These are phyloP conservation scores for Latrodectus elegans DNA, from an alignment of 2,888 invertebrate genomes.

Conservation along the genomic window DNA sequence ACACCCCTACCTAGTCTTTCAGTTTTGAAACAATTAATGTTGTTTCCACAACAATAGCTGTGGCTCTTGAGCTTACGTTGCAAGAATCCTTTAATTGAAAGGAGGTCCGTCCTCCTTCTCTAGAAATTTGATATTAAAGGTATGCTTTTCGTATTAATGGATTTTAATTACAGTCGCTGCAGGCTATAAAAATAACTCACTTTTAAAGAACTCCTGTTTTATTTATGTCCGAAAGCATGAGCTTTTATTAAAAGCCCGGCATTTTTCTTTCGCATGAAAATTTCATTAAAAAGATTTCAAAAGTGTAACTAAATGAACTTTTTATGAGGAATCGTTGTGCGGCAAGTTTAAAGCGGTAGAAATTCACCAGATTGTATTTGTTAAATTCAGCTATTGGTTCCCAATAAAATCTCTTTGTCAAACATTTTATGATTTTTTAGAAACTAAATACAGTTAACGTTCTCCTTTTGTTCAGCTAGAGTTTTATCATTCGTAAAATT, in stretches of 20 bases:
- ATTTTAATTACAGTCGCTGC: conserved; percentile 59
- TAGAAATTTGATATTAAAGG: conserved; percentile 46
- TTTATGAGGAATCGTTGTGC: conserved; percentile 48
- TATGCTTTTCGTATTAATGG: conserved; percentile 60
- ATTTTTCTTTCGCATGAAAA: conserved; percentile 50
- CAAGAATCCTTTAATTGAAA: conserved; percentile 31
- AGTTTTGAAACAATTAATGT: conserved; percentile 44
- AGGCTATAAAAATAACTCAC: conserved; percentile 63
- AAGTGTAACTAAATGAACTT: conserved; percentile 54
- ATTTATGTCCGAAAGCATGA: conserved; percentile 45
- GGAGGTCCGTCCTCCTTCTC: conserved; percentile 13
- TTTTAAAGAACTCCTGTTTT: conserved; percentile 61
- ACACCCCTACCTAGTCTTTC: background rate
- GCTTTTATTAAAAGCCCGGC: conserved; percentile 61
- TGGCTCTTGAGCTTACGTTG: conserved; percentile 6
- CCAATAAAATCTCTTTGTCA: conserved; percentile 19
- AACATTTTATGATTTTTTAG: conserved; percentile 1
- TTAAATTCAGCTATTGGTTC: background rate
- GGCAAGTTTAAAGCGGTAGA: conserved; percentile 27
- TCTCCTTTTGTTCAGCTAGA: too few species aligned
- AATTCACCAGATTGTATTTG: background rate
- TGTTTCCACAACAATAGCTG: conserved; percentile 43
- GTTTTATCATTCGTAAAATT: too few species aligned
- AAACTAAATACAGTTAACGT: too few species aligned
- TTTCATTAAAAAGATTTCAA: conserved; percentile 62